A percentile compares a stretch with the other conserved stretches of the same genome.
phyloP scores from a whole-genome alignment of 1,140 invertebrate species.

The Leptestheria dahalacensis region DNA sequence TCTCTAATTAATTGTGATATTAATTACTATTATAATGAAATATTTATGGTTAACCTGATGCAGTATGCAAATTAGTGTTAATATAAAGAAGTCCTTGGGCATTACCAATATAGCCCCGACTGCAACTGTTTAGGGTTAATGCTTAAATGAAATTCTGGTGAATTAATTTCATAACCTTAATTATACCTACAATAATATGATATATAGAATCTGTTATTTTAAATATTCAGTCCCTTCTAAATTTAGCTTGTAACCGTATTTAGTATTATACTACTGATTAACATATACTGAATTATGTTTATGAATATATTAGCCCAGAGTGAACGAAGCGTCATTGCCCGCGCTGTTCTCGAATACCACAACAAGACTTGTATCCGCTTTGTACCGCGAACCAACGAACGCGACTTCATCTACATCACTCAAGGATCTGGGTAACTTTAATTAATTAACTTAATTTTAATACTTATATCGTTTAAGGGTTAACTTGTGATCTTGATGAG shows the following conservation, averaged over 20 bases:
- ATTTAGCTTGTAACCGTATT: too few relatives aligned
- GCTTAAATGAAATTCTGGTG: too few relatives aligned
- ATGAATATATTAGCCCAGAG: conserved; percentile 27
- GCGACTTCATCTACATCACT: conserved; percentile 35
- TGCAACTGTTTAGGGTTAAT: too few relatives aligned
- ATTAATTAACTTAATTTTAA: background rate
- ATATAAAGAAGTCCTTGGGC: background rate
- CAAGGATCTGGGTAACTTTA: conserved; percentile 20
- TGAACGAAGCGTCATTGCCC: conserved; percentile 30
- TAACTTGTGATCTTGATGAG: background rate
- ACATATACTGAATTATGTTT: background rate
- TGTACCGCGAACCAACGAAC: conserved; percentile 33
- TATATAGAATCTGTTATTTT: too few relatives aligned
- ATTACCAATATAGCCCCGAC: background rate
- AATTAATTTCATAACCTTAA: too few relatives aligned
- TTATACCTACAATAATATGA: too few relatives aligned
- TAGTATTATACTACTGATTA: too few relatives aligned
- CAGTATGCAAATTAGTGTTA: background rate
- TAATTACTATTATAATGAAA: background rate
- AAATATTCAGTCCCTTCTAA: too few relatives aligned
- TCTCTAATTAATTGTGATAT: background rate
- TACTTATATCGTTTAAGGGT: background rate
- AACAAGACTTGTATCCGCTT: conserved; percentile 43
- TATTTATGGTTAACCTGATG: background rate
- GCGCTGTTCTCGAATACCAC: conserved; percentile 37